Percentiles rank a stretch among this genome's conserved stretches.
These are phyloP conservation scores for Pandion haliaetus DNA, from an alignment of 2,113 vertebrate species.

Conservation along the genomic window DNA sequence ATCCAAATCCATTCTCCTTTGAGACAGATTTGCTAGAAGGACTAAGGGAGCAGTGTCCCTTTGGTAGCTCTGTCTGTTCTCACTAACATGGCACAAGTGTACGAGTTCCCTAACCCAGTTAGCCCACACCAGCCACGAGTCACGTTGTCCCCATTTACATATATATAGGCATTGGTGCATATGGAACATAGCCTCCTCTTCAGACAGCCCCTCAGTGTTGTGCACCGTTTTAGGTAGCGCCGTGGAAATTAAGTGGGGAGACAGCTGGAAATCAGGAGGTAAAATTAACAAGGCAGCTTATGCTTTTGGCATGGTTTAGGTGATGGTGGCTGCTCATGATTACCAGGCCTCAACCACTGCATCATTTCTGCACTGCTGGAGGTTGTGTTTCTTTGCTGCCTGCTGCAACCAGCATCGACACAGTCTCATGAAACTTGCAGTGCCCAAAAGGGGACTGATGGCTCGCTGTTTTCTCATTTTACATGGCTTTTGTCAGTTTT, in stretches of 20 bases:
- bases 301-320: not conserved
- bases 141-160: not conserved
- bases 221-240: not conserved
- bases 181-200: not conserved
- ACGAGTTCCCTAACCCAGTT: fast-evolving
- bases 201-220: not conserved
- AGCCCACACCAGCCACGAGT: fast-evolving
- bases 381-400: not conserved
- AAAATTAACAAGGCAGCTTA: not conserved
- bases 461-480: not conserved
- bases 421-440: not conserved
- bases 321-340: not conserved
- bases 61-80: not conserved
- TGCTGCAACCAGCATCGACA: not conserved
- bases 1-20: not conserved
- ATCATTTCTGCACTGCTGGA: not conserved
- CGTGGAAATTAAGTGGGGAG: not conserved
- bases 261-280: not conserved
- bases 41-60: not conserved
- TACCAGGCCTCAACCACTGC: not conserved
- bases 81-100: not conserved
- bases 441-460: not conserved
- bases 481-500: conserved; percentile 15
- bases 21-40: not conserved
- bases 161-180: not conserved